These are phyloP conservation scores for Nebria brevicollis DNA, from an alignment of 2,888 invertebrate genomes.

Conservation along the genomic window DNA sequence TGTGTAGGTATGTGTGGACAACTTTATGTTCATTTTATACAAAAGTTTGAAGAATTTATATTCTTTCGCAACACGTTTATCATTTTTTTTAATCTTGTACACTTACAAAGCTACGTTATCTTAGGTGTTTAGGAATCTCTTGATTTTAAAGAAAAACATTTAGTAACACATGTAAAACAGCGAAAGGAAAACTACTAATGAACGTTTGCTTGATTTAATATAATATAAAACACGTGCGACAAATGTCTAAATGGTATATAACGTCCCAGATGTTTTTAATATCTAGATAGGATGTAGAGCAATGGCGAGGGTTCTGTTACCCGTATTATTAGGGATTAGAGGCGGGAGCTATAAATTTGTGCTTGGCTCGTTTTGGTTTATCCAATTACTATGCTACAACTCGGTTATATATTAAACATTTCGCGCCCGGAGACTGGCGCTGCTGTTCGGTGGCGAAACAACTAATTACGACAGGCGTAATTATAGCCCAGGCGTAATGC, in stretches of 20 bases:
- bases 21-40: neutral
- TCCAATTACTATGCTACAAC: neutral
- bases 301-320: neutral
- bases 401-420: neutral
- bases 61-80: neutral
- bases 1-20: neutral
- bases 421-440: neutral
- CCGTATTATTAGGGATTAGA: neutral
- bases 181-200: too few relatives aligned
- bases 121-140: too few relatives aligned
- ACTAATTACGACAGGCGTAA: slow-evolving; percentile 28
- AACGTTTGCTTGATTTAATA: too few relatives aligned
- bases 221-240: too few relatives aligned
- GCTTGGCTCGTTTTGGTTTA: neutral
- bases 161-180: too few relatives aligned
- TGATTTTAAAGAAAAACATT: neutral
- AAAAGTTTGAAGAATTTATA: neutral
- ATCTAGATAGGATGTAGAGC: too few relatives aligned
- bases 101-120: too few relatives aligned
- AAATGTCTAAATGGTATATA: too few relatives aligned
- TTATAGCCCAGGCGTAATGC: slow-evolving; percentile 16
- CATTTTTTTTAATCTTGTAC: neutral
- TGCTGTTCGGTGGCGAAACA: slow-evolving; percentile 6
- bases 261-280: too few relatives aligned
- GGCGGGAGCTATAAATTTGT: neutral